Evolutionary conservation across 2,113 vertebrate species (phyloP), one percentile per base, ranked within the genome.

Genomic region (Rynchops niger): DNA sequence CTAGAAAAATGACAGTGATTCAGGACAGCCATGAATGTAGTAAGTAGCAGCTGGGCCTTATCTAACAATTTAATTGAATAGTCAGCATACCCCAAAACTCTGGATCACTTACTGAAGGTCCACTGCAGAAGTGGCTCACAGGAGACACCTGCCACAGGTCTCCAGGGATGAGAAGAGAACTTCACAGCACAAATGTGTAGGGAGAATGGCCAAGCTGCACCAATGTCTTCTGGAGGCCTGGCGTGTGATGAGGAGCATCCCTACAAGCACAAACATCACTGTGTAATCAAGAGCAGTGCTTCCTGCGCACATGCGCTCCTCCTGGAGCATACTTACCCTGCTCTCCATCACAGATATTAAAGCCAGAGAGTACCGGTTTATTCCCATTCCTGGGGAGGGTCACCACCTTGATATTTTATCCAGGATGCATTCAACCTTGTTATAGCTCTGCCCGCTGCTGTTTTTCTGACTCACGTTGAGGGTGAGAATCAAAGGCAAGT

Each of bases 211-310:
- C 52, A 32, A 17, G 56, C 43, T 47, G 13, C 5, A 18, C 43
- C 15, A 4, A 3, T 8, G n/a, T 7, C n/a, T 34, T 40, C 38
- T 58, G 38, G 66, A 67, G 47, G 45, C 50, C 38, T 42, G 56
- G 4, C 1, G 0, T 34, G n/a, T 56, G 58, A 30, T 30, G 36
- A 56, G n/a, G 70, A 92, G 73, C 88, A 86, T 80, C 70, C 22
- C n/a, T 25, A 5, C n/a, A 26, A 2, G 1, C 53, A 85, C 38
- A 59, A 50, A 56, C 62, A 40, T 3, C 42, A 12, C 58, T 1
- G 1, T 1, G 40, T 3, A 38, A 23, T 3, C 53, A 63, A 45
- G 43, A 3, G 5, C 36, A 73, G 67, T 4, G 0, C 20, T 6
- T 32, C 26, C 79, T 45, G 43, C 58, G 43, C 30, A 1, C 56